Evolutionary conservation across 2,888 invertebrate genomes (phyloP), one percentile per base, ranked within the genome.

Genomic region (Scotopteryx bipunctaria): DNA sequence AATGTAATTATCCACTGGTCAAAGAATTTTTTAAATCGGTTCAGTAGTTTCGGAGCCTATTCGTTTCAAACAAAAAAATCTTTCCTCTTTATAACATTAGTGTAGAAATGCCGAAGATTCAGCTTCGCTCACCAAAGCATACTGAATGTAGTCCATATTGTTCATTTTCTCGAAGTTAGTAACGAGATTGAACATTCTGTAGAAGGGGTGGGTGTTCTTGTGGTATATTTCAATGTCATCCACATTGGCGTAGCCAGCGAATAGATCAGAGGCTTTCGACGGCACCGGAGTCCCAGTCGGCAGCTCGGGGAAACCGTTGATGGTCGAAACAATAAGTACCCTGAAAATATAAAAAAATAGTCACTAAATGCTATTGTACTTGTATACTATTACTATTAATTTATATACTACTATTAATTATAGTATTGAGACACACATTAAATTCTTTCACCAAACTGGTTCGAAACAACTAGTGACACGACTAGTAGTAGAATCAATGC

Each of bases 141-240:
- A 95, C 61, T 94, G 93, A 58, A 93, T 92, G 46, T 94, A 86
- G 71, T 96, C 95, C 1, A 90, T 85, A n/a, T 86, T 80, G 27
- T 88, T 78, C 83, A 94, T 92, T 65, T 94, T 93, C 11, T 94
- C 91, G 43, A 95, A 91, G 79, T 97, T 96, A 1, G 95, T 94
- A 54, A 95, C 78, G 5, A 96, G 85, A 49, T 93, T 91, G 76
- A 94, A 94, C 72, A 96, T 94, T 55, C 93, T 91, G 60, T 93
- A 93, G 82, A 93, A 94, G 60, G 91, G 80, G 14, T 59, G 81
- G 35, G 67, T 68, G 64, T 88, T 81, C 14, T 78, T 83, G 21
- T 78, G 67, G 69, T 88, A 86, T 59, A 90, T 77, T 5, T 83
- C 66, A 0, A 86, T 67, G 43, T 78, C 71, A 57, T 86, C 83